These are phyloP conservation scores for Bradypus variegatus DNA, from an alignment of 2,797 vertebrate genomes.

Conservation along the genomic window DNA sequence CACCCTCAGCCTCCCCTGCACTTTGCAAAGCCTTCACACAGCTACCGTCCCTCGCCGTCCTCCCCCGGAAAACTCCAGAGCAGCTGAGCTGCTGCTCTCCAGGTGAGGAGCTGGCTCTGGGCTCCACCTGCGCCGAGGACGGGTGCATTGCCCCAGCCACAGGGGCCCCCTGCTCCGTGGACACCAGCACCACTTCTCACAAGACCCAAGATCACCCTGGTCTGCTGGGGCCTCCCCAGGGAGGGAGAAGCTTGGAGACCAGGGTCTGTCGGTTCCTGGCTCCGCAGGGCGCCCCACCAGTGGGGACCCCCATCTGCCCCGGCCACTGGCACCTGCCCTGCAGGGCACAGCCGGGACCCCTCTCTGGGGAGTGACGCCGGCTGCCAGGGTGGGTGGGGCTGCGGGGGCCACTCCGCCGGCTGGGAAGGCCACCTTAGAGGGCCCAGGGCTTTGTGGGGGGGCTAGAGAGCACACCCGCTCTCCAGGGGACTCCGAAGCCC, in stretches of 20 bases:
- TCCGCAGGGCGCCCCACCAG: fast-evolving
- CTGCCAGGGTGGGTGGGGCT: neutral
- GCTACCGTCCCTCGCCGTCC: neutral
- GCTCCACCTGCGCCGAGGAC: neutral
- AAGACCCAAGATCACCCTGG: neutral
- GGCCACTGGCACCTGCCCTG: no score
- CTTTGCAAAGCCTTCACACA: neutral
- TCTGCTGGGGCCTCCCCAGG: neutral
- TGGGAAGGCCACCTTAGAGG: no score
- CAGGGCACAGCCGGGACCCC: no score
- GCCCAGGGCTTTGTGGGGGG: no score
- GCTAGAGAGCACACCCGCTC: neutral
- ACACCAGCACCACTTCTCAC: no score
- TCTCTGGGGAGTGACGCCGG: no score
- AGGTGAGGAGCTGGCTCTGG: neutral
- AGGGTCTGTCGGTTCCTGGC: neutral
- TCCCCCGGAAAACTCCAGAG: neutral
- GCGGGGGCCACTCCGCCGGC: neutral
- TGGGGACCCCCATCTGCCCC: neutral
- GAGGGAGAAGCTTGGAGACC: neutral
- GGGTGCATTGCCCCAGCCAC: fast-evolving
- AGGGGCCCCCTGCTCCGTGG: no score
- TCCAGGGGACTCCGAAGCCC: neutral
- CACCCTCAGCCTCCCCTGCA: neutral
- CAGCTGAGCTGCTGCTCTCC: neutral